Evolutionary conservation across 2,888 invertebrate species (phyloP), one percentile per base, ranked within the genome.

Genomic region (Drosophila paranaensis): DNA sequence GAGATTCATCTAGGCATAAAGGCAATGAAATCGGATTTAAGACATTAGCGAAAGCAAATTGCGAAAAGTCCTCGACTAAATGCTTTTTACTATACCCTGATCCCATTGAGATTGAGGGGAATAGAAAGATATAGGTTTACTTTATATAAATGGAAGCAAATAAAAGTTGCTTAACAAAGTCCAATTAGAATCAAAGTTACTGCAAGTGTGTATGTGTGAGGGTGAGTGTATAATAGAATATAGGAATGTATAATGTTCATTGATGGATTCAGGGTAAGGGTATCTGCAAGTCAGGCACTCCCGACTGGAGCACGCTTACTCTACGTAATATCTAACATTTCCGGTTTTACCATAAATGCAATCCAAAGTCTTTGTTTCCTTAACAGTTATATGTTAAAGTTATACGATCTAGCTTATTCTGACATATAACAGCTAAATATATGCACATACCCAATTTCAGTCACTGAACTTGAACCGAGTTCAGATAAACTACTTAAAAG

Each of bases 21-120:
- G 53, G 16, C 51, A 30, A 63, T 58, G 64, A 39, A 58, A 58
- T 64, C 33, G 53, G 48, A 54, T 57, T 56, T 33, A 63, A 20
- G 42, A 27, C 30, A 56, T 35, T 14, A 16, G 43, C 20, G 11
- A 16, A 43, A 30, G n/a, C 2, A 5, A 30, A 14, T 30, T 16
- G 5, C 6, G 16, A 11, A 33, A 33, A 11, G 3, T 50, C 6
- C 10, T 33, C 10, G 48, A 27, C 27, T 27, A 27, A 27, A 27
- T 27, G 27, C 27, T 6, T 27, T 6, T 27, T 27, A 27, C 27
- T 8, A 25, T 25, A 10, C 14, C 10, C 37, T 25, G 14, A 25
- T 2, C 14, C n/a, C 8, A 27, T 2, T 46, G 27, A 4, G 9
- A 8, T 0, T 11, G 20, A 1, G 0, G 20, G 2, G 20, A 42